phyloP scores from a whole-genome alignment of 2,888 invertebrate genomes.

The Perdita meconis region DNA sequence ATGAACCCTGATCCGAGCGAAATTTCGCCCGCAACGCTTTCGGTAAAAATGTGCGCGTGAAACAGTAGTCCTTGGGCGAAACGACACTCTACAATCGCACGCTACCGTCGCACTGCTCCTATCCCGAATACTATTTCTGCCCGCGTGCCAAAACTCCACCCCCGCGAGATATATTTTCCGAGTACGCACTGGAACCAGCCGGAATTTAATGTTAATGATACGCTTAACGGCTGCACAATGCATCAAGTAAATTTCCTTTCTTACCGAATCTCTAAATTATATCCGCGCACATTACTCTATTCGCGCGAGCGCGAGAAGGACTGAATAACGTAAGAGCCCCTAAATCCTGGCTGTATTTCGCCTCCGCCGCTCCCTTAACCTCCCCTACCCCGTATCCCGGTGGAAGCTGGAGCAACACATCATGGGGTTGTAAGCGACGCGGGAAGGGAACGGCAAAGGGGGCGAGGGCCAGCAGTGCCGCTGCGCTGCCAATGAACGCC shows the following conservation, averaged over 20 bases:
- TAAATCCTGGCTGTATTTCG: slow-evolving; percentile 63
- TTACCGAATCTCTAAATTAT: slow-evolving; percentile 61
- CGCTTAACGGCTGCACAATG: slow-evolving; percentile 56
- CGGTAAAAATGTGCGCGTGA: too few species aligned
- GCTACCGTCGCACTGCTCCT: background rate
- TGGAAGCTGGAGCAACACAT: slow-evolving; percentile 50
- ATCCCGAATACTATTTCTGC: slow-evolving; percentile 11
- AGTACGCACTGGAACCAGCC: slow-evolving; percentile 42
- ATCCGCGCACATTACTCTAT: slow-evolving; percentile 48
- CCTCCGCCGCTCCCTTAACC: slow-evolving; percentile 17
- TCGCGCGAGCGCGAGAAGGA: slow-evolving; percentile 35
- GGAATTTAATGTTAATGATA: slow-evolving; percentile 60
- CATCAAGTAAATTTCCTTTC: slow-evolving; percentile 62
- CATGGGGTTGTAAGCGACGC: slow-evolving; percentile 36
- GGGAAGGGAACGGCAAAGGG: background rate
- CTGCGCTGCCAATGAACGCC: slow-evolving; percentile 43
- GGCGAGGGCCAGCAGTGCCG: slow-evolving; percentile 8
- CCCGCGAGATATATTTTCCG: slow-evolving; percentile 34
- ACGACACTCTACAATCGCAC: slow-evolving; percentile 12
- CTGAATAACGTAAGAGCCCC: slow-evolving; percentile 56
- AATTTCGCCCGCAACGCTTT: too few species aligned
- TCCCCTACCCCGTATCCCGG: background rate
- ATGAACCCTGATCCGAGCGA: too few species aligned
- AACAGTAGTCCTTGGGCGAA: too few species aligned
- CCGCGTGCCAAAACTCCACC: slow-evolving; percentile 35